Evolutionary conservation across 2,888 invertebrate species (phyloP), one percentile per base, ranked within the genome.

Genomic region (Xanthorhoe designata): DNA sequence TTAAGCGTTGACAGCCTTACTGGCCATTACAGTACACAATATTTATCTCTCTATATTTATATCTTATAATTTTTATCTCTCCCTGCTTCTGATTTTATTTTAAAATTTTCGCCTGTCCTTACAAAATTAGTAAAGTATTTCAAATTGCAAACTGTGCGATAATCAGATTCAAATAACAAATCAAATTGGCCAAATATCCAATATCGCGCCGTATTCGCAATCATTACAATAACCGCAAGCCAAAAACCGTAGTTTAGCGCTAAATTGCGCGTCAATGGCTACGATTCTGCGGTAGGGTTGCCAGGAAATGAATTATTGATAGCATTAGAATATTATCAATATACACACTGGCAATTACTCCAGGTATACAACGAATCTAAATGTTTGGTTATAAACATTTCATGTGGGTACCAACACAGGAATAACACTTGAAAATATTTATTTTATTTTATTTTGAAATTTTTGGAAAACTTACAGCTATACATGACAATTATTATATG

Each of bases 191-290:
- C 60, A 60, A 67, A 67, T 67, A 60, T 67, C 59, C 59, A 63
- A 67, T 67, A 66, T 52, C 66, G 58, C 53, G 53, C 52, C 19
- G 38, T 42, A 56, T 61, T 19, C 60, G 53, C 52, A 68, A 68
- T 64, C 57, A 68, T 64, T 64, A 57, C 59, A 55, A 18, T 45
- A 56, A 64, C 68, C 68, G 64, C 68, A 68, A 42, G 53, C 64
- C 67, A 57, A 64, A 59, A 57, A 68, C 60, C 67, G 55, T 57
- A 68, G 67, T 64, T 62, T 64, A 57, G 63, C 55, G 29, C 50
- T 60, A 54, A 66, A 67, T 62, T 51, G 35, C 63, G 67, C 24
- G 62, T 47, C 63, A 67, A 52, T 59, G 42, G 59, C 52, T 59
- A 52, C 19, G 53, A 15, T 64, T 54, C 64, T 53, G 53, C 29